Conservation (phyloP, 2,888 invertebrate species). For the Netelia melanura region DNA sequence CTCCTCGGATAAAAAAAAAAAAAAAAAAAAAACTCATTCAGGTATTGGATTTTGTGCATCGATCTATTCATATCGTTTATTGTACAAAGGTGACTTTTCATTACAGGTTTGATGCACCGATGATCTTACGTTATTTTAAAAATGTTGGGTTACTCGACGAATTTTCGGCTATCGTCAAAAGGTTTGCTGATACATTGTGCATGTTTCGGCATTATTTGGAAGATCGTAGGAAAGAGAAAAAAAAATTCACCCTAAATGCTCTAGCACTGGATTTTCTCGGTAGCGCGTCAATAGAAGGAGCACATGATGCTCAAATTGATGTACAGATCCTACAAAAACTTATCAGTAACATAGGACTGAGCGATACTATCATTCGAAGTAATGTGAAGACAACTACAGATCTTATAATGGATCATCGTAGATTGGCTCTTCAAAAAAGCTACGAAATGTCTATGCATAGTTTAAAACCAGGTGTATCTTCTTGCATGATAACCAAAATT, state of each 20-base stretch:
- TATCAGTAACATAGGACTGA: slow-evolving; percentile 22
- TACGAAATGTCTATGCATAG: slow-evolving; percentile 5
- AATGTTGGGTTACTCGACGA: slow-evolving; percentile 34
- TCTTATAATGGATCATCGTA: slow-evolving; percentile 2
- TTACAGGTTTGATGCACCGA: slow-evolving; percentile 57
- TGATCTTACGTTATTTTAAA: slow-evolving; percentile 32
- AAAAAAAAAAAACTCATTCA: too few relatives aligned
- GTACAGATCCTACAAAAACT: slow-evolving; percentile 30
- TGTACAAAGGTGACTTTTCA: slow-evolving; percentile 23
- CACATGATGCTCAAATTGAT: slow-evolving; percentile 51
- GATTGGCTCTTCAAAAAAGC: neutral
- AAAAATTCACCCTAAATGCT: slow-evolving; percentile 44
- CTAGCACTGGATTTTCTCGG: slow-evolving; percentile 43
- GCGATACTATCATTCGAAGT: slow-evolving; percentile 14
- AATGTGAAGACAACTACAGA: slow-evolving; percentile 18
- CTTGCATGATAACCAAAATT: slow-evolving; percentile 51
- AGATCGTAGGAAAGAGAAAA: slow-evolving; percentile 48
- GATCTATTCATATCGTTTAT: neutral
- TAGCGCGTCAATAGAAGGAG: slow-evolving; percentile 24
- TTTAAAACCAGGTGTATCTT: slow-evolving; percentile 20
- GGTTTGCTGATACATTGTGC: slow-evolving; percentile 48
- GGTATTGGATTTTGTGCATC: slow-evolving; percentile 31
- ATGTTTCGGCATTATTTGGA: slow-evolving; percentile 47
- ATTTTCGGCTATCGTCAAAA: slow-evolving; percentile 45
- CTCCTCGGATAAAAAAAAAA: too few relatives aligned